Evolutionary conservation across 2,888 invertebrate genomes (phyloP), one percentile per base, ranked within the genome.

Genomic region (Drosophila tanythrix): DNA sequence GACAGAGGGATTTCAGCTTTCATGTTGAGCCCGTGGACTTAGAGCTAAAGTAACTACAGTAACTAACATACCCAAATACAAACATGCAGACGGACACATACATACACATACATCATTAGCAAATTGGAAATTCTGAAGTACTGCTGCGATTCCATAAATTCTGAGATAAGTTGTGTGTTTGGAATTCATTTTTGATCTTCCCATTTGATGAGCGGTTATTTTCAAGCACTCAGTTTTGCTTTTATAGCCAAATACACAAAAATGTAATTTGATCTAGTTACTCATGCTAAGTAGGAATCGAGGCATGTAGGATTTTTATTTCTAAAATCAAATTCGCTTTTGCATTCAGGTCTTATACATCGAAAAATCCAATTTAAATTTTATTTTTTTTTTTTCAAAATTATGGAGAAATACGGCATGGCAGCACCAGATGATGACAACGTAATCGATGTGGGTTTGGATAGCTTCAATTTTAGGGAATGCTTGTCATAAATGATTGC

Each of bases 1-100:
- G 76, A 79, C 76, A 74, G 50, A 53, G 57, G 65, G 66, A 77
- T 75, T 75, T 72, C 33, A 46, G 78, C 67, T 76, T 76, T 78
- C 74, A 78, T 48, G 55, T 74, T 78, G 62, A 76, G 67, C 79
- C 58, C 74, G 31, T 43, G 61, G 78, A 59, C 68, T 71, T 71
- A 64, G 35, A 56, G 31, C 38, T 38, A 51, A 55, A 55, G 61
- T 61, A 61, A 69, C 40, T 57, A 66, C 43, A 52, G 29, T 38
- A 25, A 21, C 25, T 10, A 13, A 48, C 29, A 35, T 8, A 29
- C 38, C 11, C 38, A 25, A 11, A 27, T 2, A 35, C 29, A 36
- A 1, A 11, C n/a, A 46, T 15, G 11, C 55, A 31, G 1, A 27
- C 29, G 29, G 29, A 33, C 27, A 2, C 27, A 21, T 1, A 13